Base-by-base conservation (phyloP, 2,113 vertebrate species). In the Coracopsis vasa region DNA sequence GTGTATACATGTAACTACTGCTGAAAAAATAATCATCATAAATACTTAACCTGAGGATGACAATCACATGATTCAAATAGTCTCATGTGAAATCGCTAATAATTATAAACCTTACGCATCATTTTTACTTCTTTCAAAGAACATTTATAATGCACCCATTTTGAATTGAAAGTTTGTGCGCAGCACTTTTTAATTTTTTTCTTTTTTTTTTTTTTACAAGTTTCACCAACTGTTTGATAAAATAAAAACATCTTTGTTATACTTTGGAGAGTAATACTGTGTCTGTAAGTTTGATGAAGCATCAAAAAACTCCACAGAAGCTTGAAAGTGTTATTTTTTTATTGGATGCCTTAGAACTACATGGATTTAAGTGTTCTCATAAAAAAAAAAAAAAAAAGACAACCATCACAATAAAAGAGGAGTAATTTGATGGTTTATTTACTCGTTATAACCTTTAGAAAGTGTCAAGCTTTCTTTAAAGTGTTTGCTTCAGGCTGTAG, bases 321-420 rank as follows among this genome's bases (percentile, higher is more conserved):
- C 95, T 98, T 97, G 95, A 96, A 98, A 98, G 95, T 98, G 96
- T 95, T 98, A 31, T 98, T 94, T 97, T 98, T 98, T 98, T 98
- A 98, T 98, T 97, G 97, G 96, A 95, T 93, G 99, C 99, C 99
- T 98, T 98, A 98, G 99, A 99, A 99, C 98, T 98, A 98, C 96
- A 98, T 94, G 97, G 97, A 98, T 98, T 98, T 98, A 98, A 98
- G 97, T 97, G 98, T 98, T 98, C 97, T 98, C 97, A 96, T 95
- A 58, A 58, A 58, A 35, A 58, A 35, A 58, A 58, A 23, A 56
- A 74, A 95, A 97, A 98, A 89, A 98, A 98, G 95, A 97, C 91
- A 95, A 98, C 97, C 90, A 98, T 98, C 98, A 98, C 98, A 99
- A 99, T 99, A 99, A 99, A 99, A 98, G 97, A 98, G 96, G 98